Percentiles rank a stretch among this genome's conserved stretches.
Evolutionary conservation across 2,888 invertebrate species (phyloP).

Genomic region (Argynnis bischoffii): DNA sequence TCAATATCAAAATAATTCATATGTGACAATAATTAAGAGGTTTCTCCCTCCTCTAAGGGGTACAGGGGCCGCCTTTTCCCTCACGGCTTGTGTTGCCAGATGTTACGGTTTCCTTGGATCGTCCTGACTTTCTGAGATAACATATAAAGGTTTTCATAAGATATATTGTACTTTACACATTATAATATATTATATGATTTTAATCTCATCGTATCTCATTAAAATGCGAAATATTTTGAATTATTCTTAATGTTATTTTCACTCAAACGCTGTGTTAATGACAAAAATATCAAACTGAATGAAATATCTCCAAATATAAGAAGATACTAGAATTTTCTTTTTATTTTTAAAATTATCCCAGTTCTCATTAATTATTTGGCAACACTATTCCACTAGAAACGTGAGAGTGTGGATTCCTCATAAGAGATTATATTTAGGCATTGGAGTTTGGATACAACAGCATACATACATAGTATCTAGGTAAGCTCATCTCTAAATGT

Average conservation of each 20-base stretch:
- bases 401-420: constrained; percentile 49
- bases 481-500: constrained; percentile 28
- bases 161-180: neutral
- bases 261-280: too few relatives aligned
- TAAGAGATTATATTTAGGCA: constrained; percentile 42
- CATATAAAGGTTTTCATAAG: neutral
- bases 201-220: too few relatives aligned
- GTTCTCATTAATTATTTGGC: constrained; percentile 1
- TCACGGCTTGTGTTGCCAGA: constrained; percentile 39
- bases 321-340: neutral
- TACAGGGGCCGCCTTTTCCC: constrained; percentile 51
- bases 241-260: too few relatives aligned
- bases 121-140: neutral
- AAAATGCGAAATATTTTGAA: too few relatives aligned
- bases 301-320: too few relatives aligned
- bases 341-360: neutral
- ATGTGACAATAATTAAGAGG: constrained; percentile 79
- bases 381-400: constrained; percentile 36
- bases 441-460: constrained; percentile 9
- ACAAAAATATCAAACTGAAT: too few relatives aligned
- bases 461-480: too few relatives aligned
- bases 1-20: constrained; percentile 78
- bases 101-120: constrained; percentile 14
- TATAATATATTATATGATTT: too few relatives aligned
- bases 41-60: constrained; percentile 51